These are phyloP conservation scores for Drosophila nr. medialis DNA, from an alignment of 2,888 invertebrate genomes.

Conservation along the genomic window DNA sequence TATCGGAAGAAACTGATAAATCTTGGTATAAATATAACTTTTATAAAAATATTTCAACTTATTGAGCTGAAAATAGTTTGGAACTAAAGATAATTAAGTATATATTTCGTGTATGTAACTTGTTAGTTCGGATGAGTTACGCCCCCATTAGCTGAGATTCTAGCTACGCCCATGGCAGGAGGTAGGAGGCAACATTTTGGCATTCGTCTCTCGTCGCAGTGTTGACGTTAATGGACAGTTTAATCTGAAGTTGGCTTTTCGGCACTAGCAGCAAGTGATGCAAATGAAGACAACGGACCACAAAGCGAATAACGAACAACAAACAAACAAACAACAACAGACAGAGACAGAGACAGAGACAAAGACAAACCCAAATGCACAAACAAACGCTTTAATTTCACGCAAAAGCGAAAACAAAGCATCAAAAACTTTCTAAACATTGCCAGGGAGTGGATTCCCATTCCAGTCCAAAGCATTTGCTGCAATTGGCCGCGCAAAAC, in stretches of 20 bases:
- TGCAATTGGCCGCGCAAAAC: conserved; percentile 51
- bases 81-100: neutral
- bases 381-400: conserved; percentile 71
- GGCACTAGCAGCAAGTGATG: conserved; percentile 45
- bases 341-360: conserved; percentile 29
- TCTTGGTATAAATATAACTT: neutral
- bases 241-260: conserved; percentile 63
- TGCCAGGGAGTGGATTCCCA: conserved; percentile 27
- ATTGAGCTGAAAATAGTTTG: neutral
- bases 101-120: no score
- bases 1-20: neutral
- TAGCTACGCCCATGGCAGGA: neutral
- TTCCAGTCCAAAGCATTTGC: conserved; percentile 33
- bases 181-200: conserved; percentile 11
- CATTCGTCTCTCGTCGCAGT: conserved; percentile 48
- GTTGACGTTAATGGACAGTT: conserved; percentile 80
- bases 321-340: conserved; percentile 47
- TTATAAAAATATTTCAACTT: neutral
- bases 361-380: conserved; percentile 40
- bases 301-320: conserved; percentile 21
- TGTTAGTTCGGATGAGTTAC: neutral
- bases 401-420: conserved; percentile 49
- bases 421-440: conserved; percentile 65
- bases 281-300: conserved; percentile 69
- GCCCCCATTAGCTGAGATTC: neutral